Evolutionary conservation across 2,797 vertebrate species (phyloP).

Genomic region (Vipera ursinii): DNA sequence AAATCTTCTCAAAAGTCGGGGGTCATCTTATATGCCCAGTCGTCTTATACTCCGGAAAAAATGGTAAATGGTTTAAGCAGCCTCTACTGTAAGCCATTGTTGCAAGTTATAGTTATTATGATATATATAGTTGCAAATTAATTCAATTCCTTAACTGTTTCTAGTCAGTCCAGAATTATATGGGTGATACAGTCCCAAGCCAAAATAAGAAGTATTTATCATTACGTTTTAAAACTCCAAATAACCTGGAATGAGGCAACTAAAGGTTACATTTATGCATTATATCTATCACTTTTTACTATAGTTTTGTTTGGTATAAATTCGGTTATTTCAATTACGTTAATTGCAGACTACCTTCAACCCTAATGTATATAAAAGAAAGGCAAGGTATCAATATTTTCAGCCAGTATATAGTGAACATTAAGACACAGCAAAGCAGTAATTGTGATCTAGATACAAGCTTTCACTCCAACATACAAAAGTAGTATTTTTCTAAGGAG

Average conservation of each 20-base stretch:
- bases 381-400: not conserved
- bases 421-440: not conserved
- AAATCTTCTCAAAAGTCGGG: too few relatives aligned
- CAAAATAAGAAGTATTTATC: not conserved
- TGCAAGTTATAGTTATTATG: not conserved
- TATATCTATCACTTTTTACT: not conserved
- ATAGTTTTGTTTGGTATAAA: not conserved
- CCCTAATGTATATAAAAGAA: not conserved
- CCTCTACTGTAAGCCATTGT: not conserved
- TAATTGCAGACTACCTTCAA: not conserved
- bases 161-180: not conserved
- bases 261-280: not conserved
- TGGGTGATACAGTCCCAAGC: not conserved
- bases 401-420: not conserved
- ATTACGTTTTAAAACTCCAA: not conserved
- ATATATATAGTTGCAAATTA: not conserved
- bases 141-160: not conserved
- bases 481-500: not conserved
- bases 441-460: not conserved
- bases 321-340: not conserved
- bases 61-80: not conserved
- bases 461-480: not conserved
- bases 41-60: too few relatives aligned
- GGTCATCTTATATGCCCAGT: too few relatives aligned
- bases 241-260: not conserved